Evolutionary conservation across 2,888 invertebrate genomes (phyloP).

Genomic region (Drosophila fungiperda): DNA sequence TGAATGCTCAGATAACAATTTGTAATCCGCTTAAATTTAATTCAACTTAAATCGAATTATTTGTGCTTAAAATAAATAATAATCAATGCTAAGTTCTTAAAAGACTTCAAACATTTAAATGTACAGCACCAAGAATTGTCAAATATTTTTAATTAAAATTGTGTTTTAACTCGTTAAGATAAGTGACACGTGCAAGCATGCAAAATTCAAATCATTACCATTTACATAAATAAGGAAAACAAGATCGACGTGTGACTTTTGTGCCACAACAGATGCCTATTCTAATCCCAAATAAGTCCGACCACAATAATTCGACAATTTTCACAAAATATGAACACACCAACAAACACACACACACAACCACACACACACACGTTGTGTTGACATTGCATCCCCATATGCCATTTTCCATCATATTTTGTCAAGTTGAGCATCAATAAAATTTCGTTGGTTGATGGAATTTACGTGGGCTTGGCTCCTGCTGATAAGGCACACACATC

Average conservation of each 20-base stretch:
- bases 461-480: slow-evolving; percentile 58
- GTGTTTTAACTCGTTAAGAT: neutral
- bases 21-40: neutral
- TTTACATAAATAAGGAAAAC: neutral
- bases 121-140: neutral
- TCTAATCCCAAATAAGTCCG: slow-evolving; percentile 27
- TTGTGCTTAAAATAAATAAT: neutral
- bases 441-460: slow-evolving; percentile 49
- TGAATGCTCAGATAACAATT: neutral
- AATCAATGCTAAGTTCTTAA: neutral
- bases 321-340: slow-evolving; percentile 17
- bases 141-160: neutral
- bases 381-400: slow-evolving; percentile 21
- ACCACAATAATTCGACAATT: slow-evolving; percentile 43
- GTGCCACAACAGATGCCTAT: slow-evolving; percentile 2
- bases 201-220: neutral
- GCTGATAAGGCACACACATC: slow-evolving; percentile 60
- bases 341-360: neutral
- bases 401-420: slow-evolving; percentile 53
- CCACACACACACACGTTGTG: slow-evolving; percentile 1
- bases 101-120: neutral
- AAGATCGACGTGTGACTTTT: neutral
- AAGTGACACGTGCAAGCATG: neutral
- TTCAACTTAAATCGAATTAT: neutral
- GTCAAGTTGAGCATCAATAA: slow-evolving; percentile 57